Evolutionary conservation across 2,113 vertebrate species (phyloP).

Genomic region (Riparia riparia): DNA sequence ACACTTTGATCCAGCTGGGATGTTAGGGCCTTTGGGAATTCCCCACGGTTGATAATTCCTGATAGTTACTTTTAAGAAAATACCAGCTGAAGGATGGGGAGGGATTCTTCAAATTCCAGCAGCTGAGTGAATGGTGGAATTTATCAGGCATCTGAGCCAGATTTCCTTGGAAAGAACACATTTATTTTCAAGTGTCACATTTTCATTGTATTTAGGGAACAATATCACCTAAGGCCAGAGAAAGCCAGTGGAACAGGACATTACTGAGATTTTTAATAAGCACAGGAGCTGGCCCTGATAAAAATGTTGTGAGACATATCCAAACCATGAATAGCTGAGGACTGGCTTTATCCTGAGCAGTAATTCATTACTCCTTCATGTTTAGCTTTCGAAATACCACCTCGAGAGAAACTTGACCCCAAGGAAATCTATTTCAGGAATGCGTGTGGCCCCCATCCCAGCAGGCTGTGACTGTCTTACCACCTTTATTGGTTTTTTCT

Average conservation of each 20-base stretch:
- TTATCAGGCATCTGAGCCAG: neutral
- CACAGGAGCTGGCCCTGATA: neutral
- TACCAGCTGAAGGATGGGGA: constrained; percentile 65
- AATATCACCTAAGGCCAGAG: neutral
- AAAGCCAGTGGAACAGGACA: constrained; percentile 21
- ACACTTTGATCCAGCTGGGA: constrained; percentile 57
- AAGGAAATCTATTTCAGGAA: constrained; percentile 62
- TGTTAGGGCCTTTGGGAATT: constrained; percentile 56
- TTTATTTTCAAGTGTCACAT: constrained; percentile 57
- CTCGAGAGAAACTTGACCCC: constrained; percentile 51
- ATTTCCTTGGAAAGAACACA: constrained; percentile 62
- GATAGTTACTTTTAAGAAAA: constrained; percentile 69
- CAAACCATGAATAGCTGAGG: neutral
- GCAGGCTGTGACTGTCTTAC: neutral
- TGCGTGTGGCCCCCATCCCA: neutral
- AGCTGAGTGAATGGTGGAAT: constrained; percentile 33
- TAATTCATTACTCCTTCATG: constrained; percentile 43
- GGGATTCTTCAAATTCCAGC: constrained; percentile 63
- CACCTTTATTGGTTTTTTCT: constrained; percentile 19
- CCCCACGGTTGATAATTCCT: constrained; percentile 52
- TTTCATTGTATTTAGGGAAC: constrained; percentile 45
- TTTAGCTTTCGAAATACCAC: constrained; percentile 40
- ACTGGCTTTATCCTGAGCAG: neutral
- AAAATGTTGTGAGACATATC: constrained; percentile 22
- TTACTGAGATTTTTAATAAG: constrained; percentile 51